Evolutionary conservation across 2,797 vertebrate genomes (phyloP).

Genomic region (Astyanax mexicanus): DNA sequence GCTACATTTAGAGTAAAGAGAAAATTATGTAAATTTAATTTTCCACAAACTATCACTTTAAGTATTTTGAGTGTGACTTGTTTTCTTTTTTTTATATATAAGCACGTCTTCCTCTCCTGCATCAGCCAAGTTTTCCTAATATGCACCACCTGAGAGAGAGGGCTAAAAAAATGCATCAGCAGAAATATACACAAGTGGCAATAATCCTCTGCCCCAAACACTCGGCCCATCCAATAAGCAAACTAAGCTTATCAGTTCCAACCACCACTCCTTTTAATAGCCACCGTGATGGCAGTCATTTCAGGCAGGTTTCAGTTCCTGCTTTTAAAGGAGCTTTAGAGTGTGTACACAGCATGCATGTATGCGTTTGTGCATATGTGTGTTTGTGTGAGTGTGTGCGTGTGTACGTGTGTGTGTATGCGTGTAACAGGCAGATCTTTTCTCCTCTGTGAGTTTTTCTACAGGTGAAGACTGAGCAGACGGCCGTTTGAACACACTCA

Average conservation of each 20-base stretch:
- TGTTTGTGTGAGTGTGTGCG: slow-evolving; percentile 10
- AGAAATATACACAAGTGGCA: slow-evolving; percentile 81
- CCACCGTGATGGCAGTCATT: slow-evolving; percentile 68
- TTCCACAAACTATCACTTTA: background rate
- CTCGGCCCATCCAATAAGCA: slow-evolving; percentile 66
- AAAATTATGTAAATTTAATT: background rate
- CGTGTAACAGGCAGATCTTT: slow-evolving; percentile 23
- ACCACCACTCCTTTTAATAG: slow-evolving; percentile 79
- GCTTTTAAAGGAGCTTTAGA: slow-evolving; percentile 58
- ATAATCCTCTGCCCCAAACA: slow-evolving; percentile 80
- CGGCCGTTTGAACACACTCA: slow-evolving; percentile 39
- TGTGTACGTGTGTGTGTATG: slow-evolving; percentile 5
- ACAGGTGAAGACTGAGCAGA: slow-evolving; percentile 28
- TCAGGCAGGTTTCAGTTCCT: slow-evolving; percentile 73
- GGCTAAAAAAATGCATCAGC: slow-evolving; percentile 83
- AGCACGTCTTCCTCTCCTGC: slow-evolving; percentile 73
- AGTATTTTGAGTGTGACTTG: background rate
- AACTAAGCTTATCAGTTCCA: slow-evolving; percentile 77
- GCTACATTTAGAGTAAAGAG: background rate
- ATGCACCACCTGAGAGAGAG: slow-evolving; percentile 77
- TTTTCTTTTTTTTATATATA: slow-evolving; percentile 31
- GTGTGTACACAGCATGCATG: slow-evolving; percentile 22
- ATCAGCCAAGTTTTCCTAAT: slow-evolving; percentile 80
- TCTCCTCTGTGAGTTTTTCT: slow-evolving; percentile 16
- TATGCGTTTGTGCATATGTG: slow-evolving; percentile 16